These are phyloP conservation scores for Rhopilema esculentum DNA, from an alignment of 30 jellyfish, hydroid and myxozoan genomes.

Conservation along the genomic window DNA sequence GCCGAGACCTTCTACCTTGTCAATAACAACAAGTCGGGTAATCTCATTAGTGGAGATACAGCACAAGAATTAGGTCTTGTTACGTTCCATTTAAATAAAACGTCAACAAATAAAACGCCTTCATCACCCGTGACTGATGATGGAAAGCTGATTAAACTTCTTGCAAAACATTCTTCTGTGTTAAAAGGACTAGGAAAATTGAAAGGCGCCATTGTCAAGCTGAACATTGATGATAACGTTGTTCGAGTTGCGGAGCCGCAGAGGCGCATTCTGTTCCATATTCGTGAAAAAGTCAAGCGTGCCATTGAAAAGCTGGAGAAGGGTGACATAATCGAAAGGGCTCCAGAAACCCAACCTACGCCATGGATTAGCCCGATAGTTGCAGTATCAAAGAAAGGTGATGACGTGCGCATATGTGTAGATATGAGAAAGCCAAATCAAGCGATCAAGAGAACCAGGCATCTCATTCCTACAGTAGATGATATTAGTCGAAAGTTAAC, in stretches of 20 bases:
- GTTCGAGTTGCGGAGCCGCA: background rate
- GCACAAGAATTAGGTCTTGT: too few relatives aligned
- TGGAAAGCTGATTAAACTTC: background rate
- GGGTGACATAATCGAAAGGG: slow-evolving; percentile 1
- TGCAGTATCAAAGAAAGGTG: slow-evolving; percentile 5
- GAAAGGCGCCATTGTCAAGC: background rate
- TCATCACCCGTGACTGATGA: slow-evolving; percentile 4
- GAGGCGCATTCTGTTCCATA: background rate
- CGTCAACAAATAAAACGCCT: background rate
- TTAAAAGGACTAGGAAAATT: background rate
- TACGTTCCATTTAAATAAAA: slow-evolving; percentile 1
- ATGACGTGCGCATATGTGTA: background rate
- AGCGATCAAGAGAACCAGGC: too few relatives aligned
- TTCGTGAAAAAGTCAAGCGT: background rate
- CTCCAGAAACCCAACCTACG: background rate
- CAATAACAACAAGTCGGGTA: background rate
- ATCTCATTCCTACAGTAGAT: slow-evolving; percentile 45
- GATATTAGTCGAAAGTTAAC: slow-evolving; percentile 25
- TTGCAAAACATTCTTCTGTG: background rate
- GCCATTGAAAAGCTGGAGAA: background rate
- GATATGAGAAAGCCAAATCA: too few relatives aligned
- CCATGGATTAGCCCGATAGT: background rate
- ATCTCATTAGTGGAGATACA: too few relatives aligned
- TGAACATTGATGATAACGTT: background rate
- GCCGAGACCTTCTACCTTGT: slow-evolving; percentile 10